A percentile compares a stretch with the other conserved stretches of the same genome.
Evolutionary conservation across 2,797 vertebrate species (phyloP).

Genomic region (Brotula barbata): DNA sequence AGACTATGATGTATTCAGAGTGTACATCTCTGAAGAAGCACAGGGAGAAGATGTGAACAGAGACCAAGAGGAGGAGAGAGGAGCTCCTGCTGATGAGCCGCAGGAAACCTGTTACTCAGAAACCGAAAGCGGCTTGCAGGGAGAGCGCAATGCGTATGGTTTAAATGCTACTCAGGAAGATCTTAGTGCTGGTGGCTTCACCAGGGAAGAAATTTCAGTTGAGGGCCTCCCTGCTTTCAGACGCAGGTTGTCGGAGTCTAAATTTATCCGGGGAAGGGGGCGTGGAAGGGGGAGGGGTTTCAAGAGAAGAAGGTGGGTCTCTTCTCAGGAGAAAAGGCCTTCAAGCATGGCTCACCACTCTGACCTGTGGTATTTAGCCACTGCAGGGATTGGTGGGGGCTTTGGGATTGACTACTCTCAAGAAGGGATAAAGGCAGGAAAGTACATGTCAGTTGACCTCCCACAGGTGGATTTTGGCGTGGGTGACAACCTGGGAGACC

Average conservation of each 20-base stretch:
- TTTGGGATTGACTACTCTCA: conserved; percentile 72
- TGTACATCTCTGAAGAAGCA: conserved; percentile 82
- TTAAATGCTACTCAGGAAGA: conserved; percentile 59
- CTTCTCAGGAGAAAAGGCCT: conserved; percentile 70
- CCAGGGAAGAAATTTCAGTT: conserved; percentile 41
- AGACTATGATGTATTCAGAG: conserved; percentile 75
- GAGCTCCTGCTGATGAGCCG: conserved; percentile 51
- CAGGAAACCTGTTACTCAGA: conserved; percentile 57
- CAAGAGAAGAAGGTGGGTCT: conserved; percentile 69
- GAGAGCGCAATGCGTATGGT: conserved; percentile 57
- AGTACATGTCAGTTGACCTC: conserved; percentile 78
- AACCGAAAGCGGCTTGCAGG: conserved; percentile 51
- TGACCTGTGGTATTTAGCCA: conserved; percentile 75
- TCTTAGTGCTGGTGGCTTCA: conserved; percentile 18
- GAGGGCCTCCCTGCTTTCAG: conserved; percentile 63
- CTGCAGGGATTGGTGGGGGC: conserved; percentile 65
- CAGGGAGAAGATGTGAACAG: conserved; percentile 46
- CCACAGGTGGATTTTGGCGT: conserved; percentile 78
- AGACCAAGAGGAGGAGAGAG: conserved; percentile 57
- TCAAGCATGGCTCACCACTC: conserved; percentile 55
- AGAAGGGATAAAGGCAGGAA: conserved; percentile 67
- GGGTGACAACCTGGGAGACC: conserved; percentile 63
- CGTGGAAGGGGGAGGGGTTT: conserved; percentile 73
- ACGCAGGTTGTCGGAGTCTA: conserved; percentile 59
- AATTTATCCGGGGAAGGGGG: conserved; percentile 58